Evolutionary conservation across 2,113 vertebrate species (phyloP).

Genomic region (Bos indicus): DNA sequence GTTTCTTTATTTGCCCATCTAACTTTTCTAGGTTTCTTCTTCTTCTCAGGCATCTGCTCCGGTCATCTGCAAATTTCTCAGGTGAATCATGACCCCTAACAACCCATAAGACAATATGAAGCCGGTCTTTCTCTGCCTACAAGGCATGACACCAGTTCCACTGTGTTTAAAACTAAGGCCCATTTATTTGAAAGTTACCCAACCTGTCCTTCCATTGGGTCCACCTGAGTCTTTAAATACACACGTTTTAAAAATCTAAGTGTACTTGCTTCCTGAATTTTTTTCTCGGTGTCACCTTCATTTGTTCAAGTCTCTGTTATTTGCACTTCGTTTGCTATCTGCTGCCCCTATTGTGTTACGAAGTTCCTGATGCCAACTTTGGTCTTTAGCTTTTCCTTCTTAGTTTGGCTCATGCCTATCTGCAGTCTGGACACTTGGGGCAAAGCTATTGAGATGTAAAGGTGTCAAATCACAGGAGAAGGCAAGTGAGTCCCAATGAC

Average conservation of each 20-base stretch:
- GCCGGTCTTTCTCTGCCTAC: neutral
- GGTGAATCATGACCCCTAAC: neutral
- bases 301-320: neutral
- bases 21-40: neutral
- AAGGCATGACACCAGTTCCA: neutral
- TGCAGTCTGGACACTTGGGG: neutral
- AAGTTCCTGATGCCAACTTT: neutral
- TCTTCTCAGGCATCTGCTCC: neutral
- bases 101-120: neutral
- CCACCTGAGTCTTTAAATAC: neutral
- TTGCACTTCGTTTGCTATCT: neutral
- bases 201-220: neutral
- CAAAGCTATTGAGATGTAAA: neutral
- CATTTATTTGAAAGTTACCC: neutral
- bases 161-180: neutral
- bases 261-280: neutral
- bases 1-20: neutral
- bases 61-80: neutral
- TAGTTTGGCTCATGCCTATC: neutral
- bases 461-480: neutral
- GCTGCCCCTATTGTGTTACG: neutral
- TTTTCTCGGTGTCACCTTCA: neutral
- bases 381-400: neutral
- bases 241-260: neutral
- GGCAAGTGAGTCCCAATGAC: neutral